Base-by-base conservation (phyloP, 2,797 vertebrate species). In the Vipera ursinii region DNA sequence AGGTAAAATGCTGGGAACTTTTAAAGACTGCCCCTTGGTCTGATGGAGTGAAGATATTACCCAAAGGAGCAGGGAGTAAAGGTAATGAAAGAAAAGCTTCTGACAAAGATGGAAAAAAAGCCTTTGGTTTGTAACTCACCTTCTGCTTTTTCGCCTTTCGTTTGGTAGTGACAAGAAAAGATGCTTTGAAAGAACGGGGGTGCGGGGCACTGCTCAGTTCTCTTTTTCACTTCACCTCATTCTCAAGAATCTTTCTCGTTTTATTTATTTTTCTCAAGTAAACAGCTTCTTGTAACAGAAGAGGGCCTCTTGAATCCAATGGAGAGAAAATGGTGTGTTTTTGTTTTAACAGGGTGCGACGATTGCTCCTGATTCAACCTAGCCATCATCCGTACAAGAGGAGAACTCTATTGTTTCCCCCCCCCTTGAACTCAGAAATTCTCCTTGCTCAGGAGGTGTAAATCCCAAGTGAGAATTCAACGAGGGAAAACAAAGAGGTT, bases 111-210 rank as follows among this genome's bases (percentile, higher is more conserved):
- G n/a, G n/a, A 53, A 86, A 91, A 89, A 92, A 94, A 89, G 55
- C 0, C 48, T 95, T 94, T 93, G 61, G 24, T 91, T 93, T 26
- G 26, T 12, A 5, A 4, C 89, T 73, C 51, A 61, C 26, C 17
- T 51, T 24, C 44, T 51, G 63, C 32, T 1, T 6, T 95, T 91
- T 90, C n/a, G 28, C n/a, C 32, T 57, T 32, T 86, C 88, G 6
- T 59, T 92, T 91, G 56, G 22, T 94, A 95, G 89, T 0, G 0
- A 86, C 94, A 96, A 89, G 38, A 91, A 94, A 93, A 86, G 2
- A 17, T 2, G 82, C 44, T 88, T 53, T 59, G 94, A 92, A 63
- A 93, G 89, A 94, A 89, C 14, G 87, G 10, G 10, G 22, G 38
- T 92, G 44, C 38, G 73, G 13, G 7, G 53, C 90, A 63, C 94